Evolutionary conservation across 2,797 vertebrate genomes (phyloP).

Genomic region (Ceryle rudis): DNA sequence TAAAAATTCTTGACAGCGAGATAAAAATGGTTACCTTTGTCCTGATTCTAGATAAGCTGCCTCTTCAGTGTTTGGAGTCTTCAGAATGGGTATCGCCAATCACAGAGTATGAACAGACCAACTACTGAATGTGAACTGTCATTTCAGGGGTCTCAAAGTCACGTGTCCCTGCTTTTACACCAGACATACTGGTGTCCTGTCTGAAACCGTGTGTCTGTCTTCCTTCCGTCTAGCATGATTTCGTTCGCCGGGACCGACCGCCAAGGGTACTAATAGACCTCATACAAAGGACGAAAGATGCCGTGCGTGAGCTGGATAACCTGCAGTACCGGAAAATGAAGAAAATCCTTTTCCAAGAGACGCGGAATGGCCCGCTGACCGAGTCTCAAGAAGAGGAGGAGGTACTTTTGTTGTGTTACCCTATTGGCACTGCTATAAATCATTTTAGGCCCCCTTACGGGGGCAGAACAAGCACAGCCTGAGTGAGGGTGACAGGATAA

Average conservation of each 20-base stretch:
- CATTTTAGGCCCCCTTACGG: not conserved
- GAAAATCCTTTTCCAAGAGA: slow-evolving; percentile 95
- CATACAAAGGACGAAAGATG: slow-evolving; percentile 94
- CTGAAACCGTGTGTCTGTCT: not conserved
- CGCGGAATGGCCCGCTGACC: slow-evolving; percentile 90
- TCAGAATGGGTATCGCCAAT: not conserved
- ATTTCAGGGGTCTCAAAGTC: not conserved
- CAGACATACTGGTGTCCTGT: rapidly evolving
- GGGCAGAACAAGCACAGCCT: not conserved
- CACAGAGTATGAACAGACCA: not conserved
- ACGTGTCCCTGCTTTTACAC: not conserved
- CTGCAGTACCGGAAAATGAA: slow-evolving; percentile 92
- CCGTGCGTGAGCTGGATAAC: slow-evolving; percentile 89
- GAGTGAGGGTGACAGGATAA: not conserved
- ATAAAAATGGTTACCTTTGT: not conserved
- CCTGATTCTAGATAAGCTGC: not conserved
- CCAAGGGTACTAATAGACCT: slow-evolving; percentile 90
- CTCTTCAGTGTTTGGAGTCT: not conserved
- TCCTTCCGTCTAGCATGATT: slow-evolving; percentile 87
- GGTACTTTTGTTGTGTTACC: slow-evolving; percentile 68
- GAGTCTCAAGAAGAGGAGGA: slow-evolving; percentile 96
- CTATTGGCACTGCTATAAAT: not conserved
- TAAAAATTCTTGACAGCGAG: not conserved
- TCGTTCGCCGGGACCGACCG: slow-evolving; percentile 92
- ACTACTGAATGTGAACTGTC: not conserved